Evolutionary conservation across 2,113 vertebrate species (phyloP).

Genomic region (Fulmarus glacialis): DNA sequence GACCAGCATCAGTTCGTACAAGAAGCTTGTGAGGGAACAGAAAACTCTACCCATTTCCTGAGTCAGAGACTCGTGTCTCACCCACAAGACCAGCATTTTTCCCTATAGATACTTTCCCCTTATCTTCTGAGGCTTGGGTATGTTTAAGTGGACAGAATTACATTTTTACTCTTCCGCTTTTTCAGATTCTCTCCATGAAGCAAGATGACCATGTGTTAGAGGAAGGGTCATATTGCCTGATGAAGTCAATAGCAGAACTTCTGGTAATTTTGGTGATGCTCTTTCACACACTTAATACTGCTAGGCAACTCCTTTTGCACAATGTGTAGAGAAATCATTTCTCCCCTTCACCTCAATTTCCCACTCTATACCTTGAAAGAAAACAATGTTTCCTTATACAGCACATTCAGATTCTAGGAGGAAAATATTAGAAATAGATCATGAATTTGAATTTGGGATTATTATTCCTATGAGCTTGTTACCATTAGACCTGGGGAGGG

Average conservation of each 20-base stretch:
- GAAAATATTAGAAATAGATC: background rate
- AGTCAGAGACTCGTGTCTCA: background rate
- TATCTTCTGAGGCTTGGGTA: background rate
- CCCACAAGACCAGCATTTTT: background rate
- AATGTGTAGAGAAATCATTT: background rate
- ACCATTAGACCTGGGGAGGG: background rate
- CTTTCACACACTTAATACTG: background rate
- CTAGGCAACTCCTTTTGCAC: background rate
- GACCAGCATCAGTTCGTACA: background rate
- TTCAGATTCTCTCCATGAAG: background rate
- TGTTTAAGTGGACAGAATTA: background rate
- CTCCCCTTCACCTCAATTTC: background rate
- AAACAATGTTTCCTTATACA: background rate
- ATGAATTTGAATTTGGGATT: background rate
- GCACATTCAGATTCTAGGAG: background rate
- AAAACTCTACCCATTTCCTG: background rate
- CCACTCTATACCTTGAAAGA: background rate
- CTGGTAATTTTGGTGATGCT: background rate
- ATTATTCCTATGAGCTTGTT: background rate
- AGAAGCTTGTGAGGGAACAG: background rate
- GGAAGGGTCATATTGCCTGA: background rate
- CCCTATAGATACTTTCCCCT: background rate
- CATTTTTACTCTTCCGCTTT: constrained; percentile 2
- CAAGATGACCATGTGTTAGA: background rate
- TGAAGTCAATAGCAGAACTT: background rate